Conservation (phyloP, 1,140 invertebrate genomes). For the Sminthurinus signatus region DNA sequence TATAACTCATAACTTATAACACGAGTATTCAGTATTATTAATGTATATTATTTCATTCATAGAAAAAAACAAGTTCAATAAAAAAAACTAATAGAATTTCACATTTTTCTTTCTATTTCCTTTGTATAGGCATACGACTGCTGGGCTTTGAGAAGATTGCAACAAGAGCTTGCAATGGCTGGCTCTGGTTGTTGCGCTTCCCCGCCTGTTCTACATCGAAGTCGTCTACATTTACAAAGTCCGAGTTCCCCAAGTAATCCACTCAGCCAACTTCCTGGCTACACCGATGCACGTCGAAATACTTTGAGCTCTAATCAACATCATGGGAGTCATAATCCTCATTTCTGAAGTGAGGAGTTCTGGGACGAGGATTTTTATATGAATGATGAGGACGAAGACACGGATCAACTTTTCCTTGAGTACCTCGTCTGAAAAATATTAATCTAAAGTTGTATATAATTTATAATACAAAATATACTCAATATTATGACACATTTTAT, state of each 20-base stretch:
- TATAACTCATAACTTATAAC: not conserved
- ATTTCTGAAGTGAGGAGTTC: not conserved
- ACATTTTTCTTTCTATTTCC: not conserved
- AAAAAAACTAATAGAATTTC: not conserved
- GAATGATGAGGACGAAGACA: no score
- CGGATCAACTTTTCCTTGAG: no score
- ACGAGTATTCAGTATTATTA: no score
- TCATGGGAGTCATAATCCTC: not conserved
- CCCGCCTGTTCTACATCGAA: conserved; percentile 34
- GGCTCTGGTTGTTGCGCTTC: conserved; percentile 39
- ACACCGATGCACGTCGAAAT: not conserved
- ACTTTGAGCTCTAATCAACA: not conserved
- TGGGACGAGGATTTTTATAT: no score
- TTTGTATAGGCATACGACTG: conserved; percentile 37
- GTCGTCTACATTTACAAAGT: conserved; percentile 28
- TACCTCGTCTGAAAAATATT: not conserved
- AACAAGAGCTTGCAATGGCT: conserved; percentile 33
- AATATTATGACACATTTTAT: no score
- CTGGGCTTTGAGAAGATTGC: conserved; percentile 38
- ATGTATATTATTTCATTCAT: no score
- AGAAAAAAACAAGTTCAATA: no score
- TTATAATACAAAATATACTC: no score
- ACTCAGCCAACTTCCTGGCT: not conserved
- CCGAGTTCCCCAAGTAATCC: conserved; percentile 19
- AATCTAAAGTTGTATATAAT: no score